Conservation (phyloP, 2,113 vertebrate species). For the Plecturocebus donacophilus region DNA sequence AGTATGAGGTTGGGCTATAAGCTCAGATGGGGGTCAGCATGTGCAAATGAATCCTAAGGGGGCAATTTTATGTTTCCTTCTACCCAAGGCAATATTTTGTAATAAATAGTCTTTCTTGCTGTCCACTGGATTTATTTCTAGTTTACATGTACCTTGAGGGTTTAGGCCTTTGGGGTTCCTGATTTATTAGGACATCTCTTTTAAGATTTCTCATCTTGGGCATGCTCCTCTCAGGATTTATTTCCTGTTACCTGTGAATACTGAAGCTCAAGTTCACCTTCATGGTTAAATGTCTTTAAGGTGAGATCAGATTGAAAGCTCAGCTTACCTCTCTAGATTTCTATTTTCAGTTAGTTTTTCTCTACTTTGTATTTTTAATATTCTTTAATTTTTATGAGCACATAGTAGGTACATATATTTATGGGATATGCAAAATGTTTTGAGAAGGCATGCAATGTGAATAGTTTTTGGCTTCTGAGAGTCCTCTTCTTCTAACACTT, state of each 20-base stretch:
- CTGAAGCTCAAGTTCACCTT: slow-evolving; percentile 9
- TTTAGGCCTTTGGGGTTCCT: neutral
- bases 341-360: neutral
- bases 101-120: slow-evolving; percentile 18
- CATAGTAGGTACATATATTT: too few relatives aligned
- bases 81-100: neutral
- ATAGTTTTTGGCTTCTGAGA: neutral
- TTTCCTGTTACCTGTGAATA: neutral
- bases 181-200: slow-evolving; percentile 19
- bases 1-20: neutral
- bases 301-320: neutral
- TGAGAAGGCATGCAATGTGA: too few relatives aligned
- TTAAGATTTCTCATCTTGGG: neutral
- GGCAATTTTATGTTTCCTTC: slow-evolving; percentile 28
- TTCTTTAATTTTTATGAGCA: too few relatives aligned
- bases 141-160: neutral
- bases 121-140: slow-evolving; percentile 37
- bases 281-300: neutral
- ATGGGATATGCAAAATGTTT: too few relatives aligned
- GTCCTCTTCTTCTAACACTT: neutral
- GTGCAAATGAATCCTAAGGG: neutral
- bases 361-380: too few relatives aligned
- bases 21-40: neutral
- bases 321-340: neutral
- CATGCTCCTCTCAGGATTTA: neutral